Evolutionary conservation across 35 echinoderm and acorn worm species (phyloP).

Genomic region (Heliocidaris tuberculata): DNA sequence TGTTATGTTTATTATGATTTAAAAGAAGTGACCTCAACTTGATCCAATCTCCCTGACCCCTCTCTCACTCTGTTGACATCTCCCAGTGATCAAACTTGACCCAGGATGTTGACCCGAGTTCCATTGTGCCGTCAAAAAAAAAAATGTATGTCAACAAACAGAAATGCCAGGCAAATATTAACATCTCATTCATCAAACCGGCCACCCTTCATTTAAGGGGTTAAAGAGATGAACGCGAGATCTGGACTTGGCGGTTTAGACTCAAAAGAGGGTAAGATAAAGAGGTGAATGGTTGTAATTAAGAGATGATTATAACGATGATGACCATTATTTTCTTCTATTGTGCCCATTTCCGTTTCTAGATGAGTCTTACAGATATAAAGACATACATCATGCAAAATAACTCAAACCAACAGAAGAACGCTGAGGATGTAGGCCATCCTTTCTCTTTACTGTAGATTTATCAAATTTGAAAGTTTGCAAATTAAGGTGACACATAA

Average conservation of each 20-base stretch:
- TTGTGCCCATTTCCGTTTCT: background rate
- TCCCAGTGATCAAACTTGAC: background rate
- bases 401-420: too few relatives aligned
- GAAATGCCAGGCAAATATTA: constrained; percentile 3
- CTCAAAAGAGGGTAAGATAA: background rate
- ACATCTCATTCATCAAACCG: background rate
- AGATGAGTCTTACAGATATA: background rate
- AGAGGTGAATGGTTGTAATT: background rate
- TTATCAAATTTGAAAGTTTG: too few relatives aligned
- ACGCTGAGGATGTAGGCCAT: too few relatives aligned
- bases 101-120: background rate
- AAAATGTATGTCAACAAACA: constrained; percentile 10
- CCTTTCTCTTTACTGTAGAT: too few relatives aligned
- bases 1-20: background rate
- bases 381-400: too few relatives aligned
- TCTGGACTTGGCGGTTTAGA: background rate
- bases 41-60: background rate
- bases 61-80: background rate
- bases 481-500: too few relatives aligned
- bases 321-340: background rate
- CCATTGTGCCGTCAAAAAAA: background rate
- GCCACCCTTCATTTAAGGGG: background rate
- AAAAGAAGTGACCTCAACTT: background rate
- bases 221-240: background rate
- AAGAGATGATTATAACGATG: background rate